Evolutionary conservation across 2,113 vertebrate species (phyloP), one percentile per base, ranked within the genome.

Genomic region (Dryoscopus gambensis): DNA sequence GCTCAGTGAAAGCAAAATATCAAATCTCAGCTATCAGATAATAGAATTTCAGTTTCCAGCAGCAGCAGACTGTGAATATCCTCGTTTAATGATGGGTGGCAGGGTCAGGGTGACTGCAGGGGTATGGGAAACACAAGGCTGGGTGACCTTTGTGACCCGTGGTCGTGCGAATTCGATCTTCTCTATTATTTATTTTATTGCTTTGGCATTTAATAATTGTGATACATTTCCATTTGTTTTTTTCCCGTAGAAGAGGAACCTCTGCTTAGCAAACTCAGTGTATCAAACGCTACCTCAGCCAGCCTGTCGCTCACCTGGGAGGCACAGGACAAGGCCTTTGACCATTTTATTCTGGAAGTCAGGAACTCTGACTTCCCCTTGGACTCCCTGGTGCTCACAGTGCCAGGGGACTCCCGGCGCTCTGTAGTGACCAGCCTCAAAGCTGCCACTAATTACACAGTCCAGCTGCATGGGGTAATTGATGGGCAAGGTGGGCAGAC

Each of bases 331-430:
- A 97, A 97, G 97, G 95, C 94, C 59, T 99, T 99, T 98, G 98
- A 98, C 97, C 97, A 97, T 82, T 99, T 99, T 98, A 98, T 98
- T 96, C 97, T 98, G 97, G 98, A 99, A 97, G 97, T 99, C 98
- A 98, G 98, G 97, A 98, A 98, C 96, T 98, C 98, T 97, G 98
- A 98, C 91, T 97, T 96, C 94, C 98, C 97, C 97, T 97, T 98
- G 97, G 98, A 98, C 95, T 98, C 96, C 3, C 96, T 98, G 97
- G 98, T 98, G 49, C 97, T 93, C 79, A 97, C 97, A 28, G 91
- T 98, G 93, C 94, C 98, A 1, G 97, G 94, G 52, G 95, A 85
- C 7, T 96, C 93, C 44, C 97, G 30, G 84, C 97, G 65, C 86
- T 98, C 97, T 50, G 94, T 98, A 79, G 98, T 99, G 97, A 96